Base-by-base conservation (phyloP, 2,888 invertebrate species). In the Balanococcus diminutus region DNA sequence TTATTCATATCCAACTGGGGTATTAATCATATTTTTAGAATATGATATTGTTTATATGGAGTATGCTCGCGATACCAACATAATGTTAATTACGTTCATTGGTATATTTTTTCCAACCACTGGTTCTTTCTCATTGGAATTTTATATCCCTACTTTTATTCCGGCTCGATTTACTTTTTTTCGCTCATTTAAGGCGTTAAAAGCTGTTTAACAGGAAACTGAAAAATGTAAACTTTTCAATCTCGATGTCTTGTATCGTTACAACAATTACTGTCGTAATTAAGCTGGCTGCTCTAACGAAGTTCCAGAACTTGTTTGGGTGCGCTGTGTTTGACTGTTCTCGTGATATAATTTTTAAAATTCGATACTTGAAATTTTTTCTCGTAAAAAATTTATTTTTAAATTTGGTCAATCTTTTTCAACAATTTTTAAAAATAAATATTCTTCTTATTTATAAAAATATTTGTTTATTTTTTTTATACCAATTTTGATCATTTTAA, bases 151-250 rank as follows among this genome's bases (percentile, higher is more conserved):
- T 56, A 56, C 19, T 56, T 22, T 56, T 56, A 56, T 56, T 22
- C 22, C 56, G 56, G 19, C 22, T 22, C 56, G 14, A 56, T 56
- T 22, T 2, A 56, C 8, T 67, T 67, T 31, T 67, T 67, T 61
- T 61, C 9, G 19, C 11, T 61, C 61, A 46, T 46, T 46, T 14
- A 61, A 61, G 28, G 31, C 67, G 67, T 16, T 67, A 67, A 67
- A 67, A 67, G 67, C 67, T 28, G 67, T 67, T 67, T 1, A 67
- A 67, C 67, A 67, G 67, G 67, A 67, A 67, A 67, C 28, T n/a
- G n/a, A 67, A 67, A 67, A 67, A 67, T 4, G 28, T 4, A 67
- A 67, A 67, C 22, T 67, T 67, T 67, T 67, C 28, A 16, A 28
- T 67, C 28, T 67, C 67, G 28, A 28, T 67, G 22, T 28, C 67